phyloP scores from a whole-genome alignment of 2,113 vertebrate species.

The Tretioscincus oriximinensis region DNA sequence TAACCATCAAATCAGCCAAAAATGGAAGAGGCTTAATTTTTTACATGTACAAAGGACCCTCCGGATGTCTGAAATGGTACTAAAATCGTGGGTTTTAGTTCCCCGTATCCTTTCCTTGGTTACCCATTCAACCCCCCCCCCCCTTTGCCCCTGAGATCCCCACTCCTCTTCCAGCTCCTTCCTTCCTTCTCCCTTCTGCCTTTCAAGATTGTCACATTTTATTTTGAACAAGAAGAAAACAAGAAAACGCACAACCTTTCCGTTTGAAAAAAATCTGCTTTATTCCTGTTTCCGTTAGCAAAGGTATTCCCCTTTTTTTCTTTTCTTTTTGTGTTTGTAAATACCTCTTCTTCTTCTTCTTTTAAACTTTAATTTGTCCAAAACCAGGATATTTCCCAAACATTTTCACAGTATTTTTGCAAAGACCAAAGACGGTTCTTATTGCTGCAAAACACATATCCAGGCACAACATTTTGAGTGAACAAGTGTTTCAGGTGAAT shows the following conservation, averaged over 20 bases:
- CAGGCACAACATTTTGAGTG: conserved; percentile 3
- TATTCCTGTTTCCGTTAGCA: conserved; percentile 1
- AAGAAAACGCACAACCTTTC: not conserved
- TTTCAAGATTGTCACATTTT: not conserved
- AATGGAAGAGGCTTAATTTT: too few species aligned
- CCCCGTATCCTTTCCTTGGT: too few species aligned
- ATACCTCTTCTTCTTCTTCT: not conserved
- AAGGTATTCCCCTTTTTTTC: not conserved
- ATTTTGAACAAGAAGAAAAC: not conserved
- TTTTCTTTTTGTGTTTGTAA: not conserved
- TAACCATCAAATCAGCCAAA: too few species aligned
- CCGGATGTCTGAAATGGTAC: too few species aligned
- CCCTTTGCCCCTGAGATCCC: too few species aligned
- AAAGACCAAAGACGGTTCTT: conserved; percentile 14
- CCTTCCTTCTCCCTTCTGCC: not conserved
- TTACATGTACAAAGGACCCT: too few species aligned
- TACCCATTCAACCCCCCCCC: too few species aligned
- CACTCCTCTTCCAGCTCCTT: not conserved
- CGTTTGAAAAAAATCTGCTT: conserved; percentile 7
- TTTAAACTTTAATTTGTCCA: conserved; percentile 7
- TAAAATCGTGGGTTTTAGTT: too few species aligned
- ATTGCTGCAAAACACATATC: conserved; percentile 18
- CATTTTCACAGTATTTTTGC: conserved; percentile 31
- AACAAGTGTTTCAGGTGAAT: not conserved
- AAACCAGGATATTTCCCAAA: not conserved